Evolutionary conservation across 35 echinoderm and acorn worm genomes (phyloP).

Genomic region (Acanthaster planci): DNA sequence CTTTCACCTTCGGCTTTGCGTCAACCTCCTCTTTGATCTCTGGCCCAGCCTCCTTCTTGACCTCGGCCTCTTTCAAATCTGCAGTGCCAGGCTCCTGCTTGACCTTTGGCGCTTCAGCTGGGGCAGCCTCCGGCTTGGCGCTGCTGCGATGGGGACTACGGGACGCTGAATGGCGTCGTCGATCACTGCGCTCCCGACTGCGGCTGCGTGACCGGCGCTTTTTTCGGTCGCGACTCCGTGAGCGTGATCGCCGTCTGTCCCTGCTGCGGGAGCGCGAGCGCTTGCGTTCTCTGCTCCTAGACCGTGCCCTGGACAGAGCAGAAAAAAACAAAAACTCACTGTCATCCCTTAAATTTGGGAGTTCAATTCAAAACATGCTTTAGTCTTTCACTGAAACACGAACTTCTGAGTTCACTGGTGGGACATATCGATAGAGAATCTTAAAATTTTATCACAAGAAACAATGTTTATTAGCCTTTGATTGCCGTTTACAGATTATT

Average conservation of each 20-base stretch:
- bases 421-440: too few species aligned
- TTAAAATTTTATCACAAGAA: too few species aligned
- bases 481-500: too few species aligned
- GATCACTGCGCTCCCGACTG: neutral
- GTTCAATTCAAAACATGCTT: too few species aligned
- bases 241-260: slow-evolving; percentile 31
- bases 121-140: neutral
- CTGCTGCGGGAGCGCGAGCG: slow-evolving; percentile 44
- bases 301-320: neutral
- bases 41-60: slow-evolving; percentile 16
- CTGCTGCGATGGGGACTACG: slow-evolving; percentile 21
- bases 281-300: slow-evolving; percentile 42
- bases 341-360: too few species aligned
- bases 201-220: slow-evolving; percentile 22
- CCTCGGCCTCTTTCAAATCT: slow-evolving; percentile 20
- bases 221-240: slow-evolving; percentile 32
- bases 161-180: slow-evolving; percentile 2
- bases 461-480: too few species aligned
- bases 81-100: slow-evolving; percentile 18
- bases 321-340: neutral
- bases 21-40: slow-evolving; percentile 55
- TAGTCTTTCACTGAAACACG: too few species aligned
- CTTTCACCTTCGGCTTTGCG: slow-evolving; percentile 36
- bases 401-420: too few species aligned
- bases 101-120: slow-evolving; percentile 12